phyloP scores from a whole-genome alignment of 2,888 invertebrate genomes.

The Conomelus anceps region DNA sequence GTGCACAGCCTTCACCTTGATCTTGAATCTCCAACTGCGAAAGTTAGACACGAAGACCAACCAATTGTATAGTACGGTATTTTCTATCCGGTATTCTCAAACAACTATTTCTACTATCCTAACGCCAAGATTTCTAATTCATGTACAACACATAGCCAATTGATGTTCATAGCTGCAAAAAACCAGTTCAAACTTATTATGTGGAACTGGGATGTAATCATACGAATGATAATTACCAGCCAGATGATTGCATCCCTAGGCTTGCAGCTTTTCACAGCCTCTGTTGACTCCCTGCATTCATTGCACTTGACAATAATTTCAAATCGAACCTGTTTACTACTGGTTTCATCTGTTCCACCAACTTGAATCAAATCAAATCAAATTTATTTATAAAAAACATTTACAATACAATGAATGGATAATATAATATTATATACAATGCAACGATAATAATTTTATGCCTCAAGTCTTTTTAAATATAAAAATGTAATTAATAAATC shows the following conservation, averaged over 20 bases:
- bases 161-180: not conserved
- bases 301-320: not conserved
- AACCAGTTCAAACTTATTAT: not conserved
- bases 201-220: not conserved
- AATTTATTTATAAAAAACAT: too few relatives aligned
- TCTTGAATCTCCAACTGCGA: not conserved
- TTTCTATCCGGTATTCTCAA: not conserved
- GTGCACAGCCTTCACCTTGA: not conserved
- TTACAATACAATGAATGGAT: too few relatives aligned
- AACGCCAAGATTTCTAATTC: not conserved
- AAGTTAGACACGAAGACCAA: not conserved
- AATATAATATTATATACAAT: too few relatives aligned
- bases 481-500: too few relatives aligned
- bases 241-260: not conserved
- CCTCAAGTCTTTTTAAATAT: too few relatives aligned
- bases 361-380: not conserved
- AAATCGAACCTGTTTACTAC: not conserved
- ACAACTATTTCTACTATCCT: not conserved
- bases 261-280: not conserved
- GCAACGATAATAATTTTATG: too few relatives aligned
- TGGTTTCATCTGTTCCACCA: not conserved
- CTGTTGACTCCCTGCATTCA: not conserved
- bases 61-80: not conserved
- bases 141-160: not conserved
- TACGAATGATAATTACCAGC: not conserved